These are phyloP conservation scores for Parotia lawesii DNA, from an alignment of 2,113 vertebrate genomes.

Conservation along the genomic window DNA sequence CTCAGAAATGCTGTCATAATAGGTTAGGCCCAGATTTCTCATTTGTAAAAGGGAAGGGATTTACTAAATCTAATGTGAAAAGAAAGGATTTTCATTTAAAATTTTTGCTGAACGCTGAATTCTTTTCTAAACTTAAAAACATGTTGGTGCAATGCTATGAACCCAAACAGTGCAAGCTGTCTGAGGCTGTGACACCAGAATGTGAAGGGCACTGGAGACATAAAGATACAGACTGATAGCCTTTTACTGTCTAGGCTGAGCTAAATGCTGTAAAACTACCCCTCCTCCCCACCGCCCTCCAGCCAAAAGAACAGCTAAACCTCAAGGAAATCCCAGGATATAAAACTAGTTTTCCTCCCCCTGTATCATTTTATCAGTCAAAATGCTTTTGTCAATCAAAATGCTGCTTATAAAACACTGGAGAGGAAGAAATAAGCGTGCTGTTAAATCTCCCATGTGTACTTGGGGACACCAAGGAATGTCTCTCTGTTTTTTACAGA, in stretches of 20 bases:
- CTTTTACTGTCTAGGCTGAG: neutral
- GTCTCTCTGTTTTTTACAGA: neutral
- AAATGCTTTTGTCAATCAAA: neutral
- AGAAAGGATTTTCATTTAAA: slow-evolving; percentile 34
- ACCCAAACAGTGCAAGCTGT: neutral
- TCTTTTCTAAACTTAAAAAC: slow-evolving; percentile 35
- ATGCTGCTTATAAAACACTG: neutral
- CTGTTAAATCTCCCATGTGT: neutral
- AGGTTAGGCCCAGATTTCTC: slow-evolving; percentile 20
- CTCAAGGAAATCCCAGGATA: neutral
- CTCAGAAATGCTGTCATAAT: slow-evolving; percentile 34
- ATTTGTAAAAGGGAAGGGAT: slow-evolving; percentile 24
- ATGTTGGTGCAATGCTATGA: neutral
- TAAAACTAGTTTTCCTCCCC: neutral
- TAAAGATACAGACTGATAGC: neutral
- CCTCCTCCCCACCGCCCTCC: no score
- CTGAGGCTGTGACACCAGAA: neutral
- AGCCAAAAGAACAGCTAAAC: neutral
- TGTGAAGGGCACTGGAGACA: neutral
- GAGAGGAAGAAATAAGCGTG: neutral
- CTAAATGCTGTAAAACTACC: neutral
- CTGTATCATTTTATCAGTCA: neutral
- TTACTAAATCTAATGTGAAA: slow-evolving; percentile 52
- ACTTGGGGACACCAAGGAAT: neutral
- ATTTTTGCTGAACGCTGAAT: slow-evolving; percentile 40